Base-by-base conservation (phyloP, 2,113 vertebrate species). In the Ranitomeya variabilis region DNA sequence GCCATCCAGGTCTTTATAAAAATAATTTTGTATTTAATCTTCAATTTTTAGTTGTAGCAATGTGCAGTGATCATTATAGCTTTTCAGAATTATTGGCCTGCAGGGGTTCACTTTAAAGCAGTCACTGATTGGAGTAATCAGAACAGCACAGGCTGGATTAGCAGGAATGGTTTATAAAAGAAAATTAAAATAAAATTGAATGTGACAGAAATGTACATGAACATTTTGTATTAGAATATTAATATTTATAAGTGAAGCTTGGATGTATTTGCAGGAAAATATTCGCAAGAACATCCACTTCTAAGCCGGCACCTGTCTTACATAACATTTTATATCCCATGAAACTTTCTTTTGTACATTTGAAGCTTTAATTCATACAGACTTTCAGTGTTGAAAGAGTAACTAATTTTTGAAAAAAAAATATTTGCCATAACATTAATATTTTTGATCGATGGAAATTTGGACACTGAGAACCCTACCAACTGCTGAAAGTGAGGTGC, bases 181-280 rank as follows among this genome's bases (percentile, higher is more conserved):
- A 90, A 93, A 93, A 93, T 93, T 91, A 91, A 93, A 93, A 92
- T 92, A 92, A 93, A 92, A 94, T 91, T 92, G 92, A 92, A 93
- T 93, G 91, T 93, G 92, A 92, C 92, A 93, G 92, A 94, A 93
- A 93, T 93, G 92, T 91, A 92, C 91, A 91, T 90, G 92, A 91
- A 91, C 92, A 93, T 92, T 91, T 91, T 92, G 92, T 88, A 90
- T 80, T 89, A 91, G 91, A 92, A 90, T 91, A 93, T 93, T 93
- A 93, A 94, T 93, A 93, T 94, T 92, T 93, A 93, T 93, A 91
- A 91, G 55, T 80, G 83, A 0, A 66, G 80, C 45, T 57, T 26
- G 16, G 69, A 60, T 57, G 45, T 64, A 76, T 84, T 76, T 84
- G 81, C 59, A 67, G 60, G 23, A 69, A 79, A 83, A 85, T 59